Conservation (phyloP, 2,113 vertebrate species). For the Hippopotamus amphibius region DNA sequence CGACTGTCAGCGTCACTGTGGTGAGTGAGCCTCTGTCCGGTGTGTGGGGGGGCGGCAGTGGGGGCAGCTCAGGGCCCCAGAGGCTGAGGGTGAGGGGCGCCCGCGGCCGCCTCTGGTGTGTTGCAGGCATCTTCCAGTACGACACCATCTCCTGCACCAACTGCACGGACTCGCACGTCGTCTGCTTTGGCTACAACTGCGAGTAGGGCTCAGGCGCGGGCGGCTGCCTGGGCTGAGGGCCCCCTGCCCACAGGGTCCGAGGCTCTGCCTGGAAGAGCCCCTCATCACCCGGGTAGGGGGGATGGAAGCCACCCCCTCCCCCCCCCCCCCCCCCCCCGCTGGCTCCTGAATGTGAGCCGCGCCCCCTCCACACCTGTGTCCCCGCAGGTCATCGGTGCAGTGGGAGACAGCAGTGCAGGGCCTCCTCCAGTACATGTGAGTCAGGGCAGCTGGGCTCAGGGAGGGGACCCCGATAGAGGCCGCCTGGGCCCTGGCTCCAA, state of each 20-base stretch:
- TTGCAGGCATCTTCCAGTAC: constrained; percentile 74
- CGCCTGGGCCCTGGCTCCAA: background rate
- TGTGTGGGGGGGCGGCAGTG: rapidly evolving
- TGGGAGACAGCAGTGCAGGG: constrained; percentile 74
- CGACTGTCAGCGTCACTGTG: constrained; percentile 80
- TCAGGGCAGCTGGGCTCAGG: background rate
- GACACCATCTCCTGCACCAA: constrained; percentile 74
- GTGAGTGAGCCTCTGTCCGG: constrained; percentile 54
- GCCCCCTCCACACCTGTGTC: background rate
- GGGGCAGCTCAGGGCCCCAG: rapidly evolving
- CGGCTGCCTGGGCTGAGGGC: background rate
- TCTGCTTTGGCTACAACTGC: constrained; percentile 83
- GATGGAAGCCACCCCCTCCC: background rate
- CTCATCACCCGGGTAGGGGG: background rate
- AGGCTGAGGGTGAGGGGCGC: background rate
- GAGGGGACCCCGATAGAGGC: background rate
- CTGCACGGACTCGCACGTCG: constrained; percentile 46
- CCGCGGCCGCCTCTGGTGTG: background rate
- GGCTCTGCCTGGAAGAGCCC: background rate
- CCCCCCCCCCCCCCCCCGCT: too few relatives aligned
- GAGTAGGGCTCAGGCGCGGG: constrained; percentile 36
- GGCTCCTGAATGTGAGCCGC: background rate
- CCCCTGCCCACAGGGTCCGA: background rate
- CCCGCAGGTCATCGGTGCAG: constrained; percentile 53
- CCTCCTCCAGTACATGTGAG: constrained; percentile 80